Evolutionary conservation across 2,888 invertebrate genomes (phyloP), one percentile per base, ranked within the genome.

Genomic region (Volucella zonaria): DNA sequence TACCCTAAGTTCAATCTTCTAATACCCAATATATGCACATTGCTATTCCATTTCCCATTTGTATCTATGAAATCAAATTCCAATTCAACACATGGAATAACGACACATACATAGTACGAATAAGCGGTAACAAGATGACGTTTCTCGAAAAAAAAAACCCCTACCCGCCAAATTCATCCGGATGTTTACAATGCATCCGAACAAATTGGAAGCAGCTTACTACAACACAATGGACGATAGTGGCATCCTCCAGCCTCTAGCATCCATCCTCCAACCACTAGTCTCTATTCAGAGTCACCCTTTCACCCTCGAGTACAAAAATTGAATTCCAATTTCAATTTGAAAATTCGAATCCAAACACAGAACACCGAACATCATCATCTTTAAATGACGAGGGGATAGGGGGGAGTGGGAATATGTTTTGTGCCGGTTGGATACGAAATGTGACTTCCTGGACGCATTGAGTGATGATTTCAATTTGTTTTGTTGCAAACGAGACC

Each of bases 121-220:
- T 10, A 31, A 43, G 51, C 23, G 3, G 23, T 23, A 42, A 40
- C 45, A 40, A 58, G 66, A 83, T 80, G 83, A 80, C 83, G 83
- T 67, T 71, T 71, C 74, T 71, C 66, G 8, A 66, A 75, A 70
- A 45, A 54, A 38, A 38, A 68, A 58, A 58, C 64, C 61, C 43
- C 31, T 6, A 31, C 6, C 31, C 31, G 31, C 31, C 6, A 31
- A 31, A 66, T 56, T 73, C 47, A 58, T 73, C 74, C 85, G 85
- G 85, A 85, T 85, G 85, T 85, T 85, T 85, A 85, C 76, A 81
- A 58, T 85, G 81, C 81, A 81, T 54, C n/a, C 68, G 62, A 67
- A 77, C 62, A 73, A 71, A 81, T 85, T 85, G 73, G 52, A 81
- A 77, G 59, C 61, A 73, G 56, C 76, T 76, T 80, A 23, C 18